Evolutionary conservation across 1,140 invertebrate genomes (phyloP), one percentile per base, ranked within the genome.

Genomic region (Sinonovacula constricta): DNA sequence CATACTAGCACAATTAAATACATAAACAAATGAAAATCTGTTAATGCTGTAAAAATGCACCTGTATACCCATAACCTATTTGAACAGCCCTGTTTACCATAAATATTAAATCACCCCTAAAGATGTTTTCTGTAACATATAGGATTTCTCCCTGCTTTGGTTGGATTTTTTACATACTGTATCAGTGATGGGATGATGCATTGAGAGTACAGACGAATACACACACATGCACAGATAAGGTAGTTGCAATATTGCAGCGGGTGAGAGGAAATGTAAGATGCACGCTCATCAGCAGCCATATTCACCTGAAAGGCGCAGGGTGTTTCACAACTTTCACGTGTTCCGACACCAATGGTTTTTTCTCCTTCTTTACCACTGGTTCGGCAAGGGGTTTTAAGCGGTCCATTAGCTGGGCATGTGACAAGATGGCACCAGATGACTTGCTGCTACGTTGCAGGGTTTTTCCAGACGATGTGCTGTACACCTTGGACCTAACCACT

Each of bases 221-320:
- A 49, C 28, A 67, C n/a, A 33, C 39, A 33, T 30, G 39, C 3
- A 71, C 3, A 49, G 14, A 30, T 39, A 26, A 30, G 18, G 26
- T 26, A 31, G 60, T 63, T 74, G 59, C 30, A 31, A 54, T 74
- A 56, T 74, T 39, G 60, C 24, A 56, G 49, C 36, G 14, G 10
- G 45, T 34, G 71, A 54, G n/a, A 34, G 3, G n/a, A 24, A 33
- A 70, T 59, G 30, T 24, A 24, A 53, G 51, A 2, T n/a, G 51
- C 26, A 53, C 18, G 18, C n/a, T 1, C 30, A 14, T 22, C 18
- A 26, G 57, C 18, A 26, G 24, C 24, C 30, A 45, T 45, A 78
- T 78, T 84, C 80, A 84, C 57, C 80, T 78, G 72, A 84, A 84
- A 34, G 82, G 82, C 30, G 80, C 70, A 2, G 82, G 82, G 45